Conservation (phyloP, 2,888 invertebrate genomes). For the Drosophila testacea region DNA sequence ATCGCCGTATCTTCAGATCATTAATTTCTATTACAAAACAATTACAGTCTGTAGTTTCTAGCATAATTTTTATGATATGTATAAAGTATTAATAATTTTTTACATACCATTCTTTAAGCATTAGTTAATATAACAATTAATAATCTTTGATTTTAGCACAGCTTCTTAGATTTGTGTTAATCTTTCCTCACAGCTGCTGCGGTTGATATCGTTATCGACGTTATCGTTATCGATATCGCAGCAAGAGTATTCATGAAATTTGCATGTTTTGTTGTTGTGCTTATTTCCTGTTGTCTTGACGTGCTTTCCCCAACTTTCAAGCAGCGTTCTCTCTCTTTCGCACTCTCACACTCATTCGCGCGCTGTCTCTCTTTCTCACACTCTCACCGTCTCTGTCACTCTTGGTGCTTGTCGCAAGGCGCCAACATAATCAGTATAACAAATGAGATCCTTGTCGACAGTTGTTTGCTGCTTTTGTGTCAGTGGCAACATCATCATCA, state of each 20-base stretch:
- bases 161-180: too few relatives aligned
- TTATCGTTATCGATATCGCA: background rate
- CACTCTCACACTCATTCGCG: slow-evolving; percentile 1
- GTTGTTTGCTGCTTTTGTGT: slow-evolving; percentile 81
- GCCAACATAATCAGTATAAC: slow-evolving; percentile 84
- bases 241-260: slow-evolving; percentile 22
- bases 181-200: too few relatives aligned
- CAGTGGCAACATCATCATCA: slow-evolving; percentile 77
- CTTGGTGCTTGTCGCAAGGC: slow-evolving; percentile 61
- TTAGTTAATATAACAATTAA: too few relatives aligned
- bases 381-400: background rate
- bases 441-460: slow-evolving; percentile 84
- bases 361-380: slow-evolving; percentile 4
- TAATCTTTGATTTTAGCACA: too few relatives aligned
- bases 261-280: slow-evolving; percentile 33
- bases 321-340: background rate
- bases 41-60: too few relatives aligned
- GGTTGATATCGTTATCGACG: background rate
- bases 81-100: background rate
- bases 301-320: background rate
- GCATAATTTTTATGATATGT: background rate
- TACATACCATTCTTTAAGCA: too few relatives aligned
- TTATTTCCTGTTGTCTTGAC: slow-evolving; percentile 43
- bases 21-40: too few relatives aligned
- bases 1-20: too few relatives aligned